Evolutionary conservation across 2,888 invertebrate genomes (phyloP), one percentile per base, ranked within the genome.

Genomic region (Dendrolimus pini): DNA sequence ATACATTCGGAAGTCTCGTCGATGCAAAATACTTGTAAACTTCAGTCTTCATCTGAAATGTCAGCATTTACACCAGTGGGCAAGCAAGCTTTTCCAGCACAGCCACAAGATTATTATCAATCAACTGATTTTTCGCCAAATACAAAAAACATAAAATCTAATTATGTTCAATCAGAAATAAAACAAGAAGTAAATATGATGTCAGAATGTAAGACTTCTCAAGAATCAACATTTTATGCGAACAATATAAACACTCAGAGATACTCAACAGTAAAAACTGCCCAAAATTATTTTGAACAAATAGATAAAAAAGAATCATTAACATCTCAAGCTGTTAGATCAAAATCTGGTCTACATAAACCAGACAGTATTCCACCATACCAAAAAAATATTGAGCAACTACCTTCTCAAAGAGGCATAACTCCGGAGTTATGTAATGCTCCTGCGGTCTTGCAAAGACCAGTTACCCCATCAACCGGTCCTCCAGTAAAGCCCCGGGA

Each of bases 281-380:
- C 84, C 55, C 86, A 90, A 74, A 85, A 76, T 62, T 84, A 79
- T 72, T 88, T 83, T 66, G 88, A 88, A 70, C 82, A 86, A 64
- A 69, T 84, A 64, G 83, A 89, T 63, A 82, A 85, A 75, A 81
- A 77, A 65, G 89, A 90, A 71, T 70, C 70, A 52, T 68, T 82
- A 47, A 75, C 83, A 41, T 82, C 87, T 47, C 71, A 77, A 54
- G 78, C 84, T 53, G 79, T 80, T 14, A 73, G 85, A 65, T 82
- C 83, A 41, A 84, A 89, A 68, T 91, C 92, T 58, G 93, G 92
- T 59, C 83, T 94, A 64, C 93, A 93, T 60, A 93, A 92, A 80
- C 92, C 94, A 14, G 93, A 93, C 66, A 86, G 83, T 71, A 91
- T 94, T 72, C 94, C 94, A 9, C 84, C 92, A 59, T 94, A 94